Conservation (phyloP, 1,140 invertebrate species). For the Daktulosphaira vitifoliae region DNA sequence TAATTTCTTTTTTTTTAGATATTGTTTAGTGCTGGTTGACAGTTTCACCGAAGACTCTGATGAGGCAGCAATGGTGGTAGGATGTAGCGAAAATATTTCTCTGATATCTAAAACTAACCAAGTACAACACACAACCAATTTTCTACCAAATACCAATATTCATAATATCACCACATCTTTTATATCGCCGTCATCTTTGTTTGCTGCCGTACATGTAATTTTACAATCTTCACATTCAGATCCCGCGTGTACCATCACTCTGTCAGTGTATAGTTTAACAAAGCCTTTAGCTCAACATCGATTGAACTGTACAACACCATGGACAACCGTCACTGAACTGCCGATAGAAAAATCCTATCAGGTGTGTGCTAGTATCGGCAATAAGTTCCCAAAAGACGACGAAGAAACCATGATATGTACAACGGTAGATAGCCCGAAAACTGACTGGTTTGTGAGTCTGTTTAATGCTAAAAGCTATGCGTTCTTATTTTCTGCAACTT, state of each 20-base stretch:
- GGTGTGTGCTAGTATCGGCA: conserved; percentile 38
- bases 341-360: conserved; percentile 38
- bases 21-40: conserved; percentile 48
- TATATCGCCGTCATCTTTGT: conserved; percentile 36
- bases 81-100: conserved; percentile 49
- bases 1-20: conserved; percentile 44
- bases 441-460: background rate
- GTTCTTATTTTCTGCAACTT: conserved; percentile 41
- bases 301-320: conserved; percentile 39
- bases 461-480: conserved; percentile 14
- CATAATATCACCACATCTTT: conserved; percentile 36
- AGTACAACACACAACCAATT: background rate
- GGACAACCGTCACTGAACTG: conserved; percentile 36
- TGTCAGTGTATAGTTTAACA: conserved; percentile 38
- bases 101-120: conserved; percentile 39
- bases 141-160: conserved; percentile 7
- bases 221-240: background rate
- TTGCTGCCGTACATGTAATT: conserved; percentile 36
- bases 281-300: conserved; percentile 37
- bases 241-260: conserved; percentile 37
- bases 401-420: conserved; percentile 42
- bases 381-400: conserved; percentile 34
- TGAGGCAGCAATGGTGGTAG: conserved; percentile 46
- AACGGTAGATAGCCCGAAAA: conserved; percentile 39
- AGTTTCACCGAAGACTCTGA: conserved; percentile 42